Conservation (phyloP, 1,140 invertebrate genomes). For the Drosophila athabasca region DNA sequence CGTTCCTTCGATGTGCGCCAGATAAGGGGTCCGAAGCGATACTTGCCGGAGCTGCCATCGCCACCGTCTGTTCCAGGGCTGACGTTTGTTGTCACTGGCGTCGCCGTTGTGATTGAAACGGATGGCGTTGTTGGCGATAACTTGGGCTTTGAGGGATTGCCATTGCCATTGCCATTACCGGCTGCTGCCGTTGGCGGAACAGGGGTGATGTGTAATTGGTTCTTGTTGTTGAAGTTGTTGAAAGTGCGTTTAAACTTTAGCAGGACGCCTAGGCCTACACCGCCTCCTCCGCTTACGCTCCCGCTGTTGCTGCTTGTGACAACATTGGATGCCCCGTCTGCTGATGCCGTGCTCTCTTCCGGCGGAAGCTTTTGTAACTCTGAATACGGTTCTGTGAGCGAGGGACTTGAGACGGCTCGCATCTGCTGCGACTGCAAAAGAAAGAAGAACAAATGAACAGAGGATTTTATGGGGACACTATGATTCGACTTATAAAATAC, state of each 20-base stretch:
- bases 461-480: too few species aligned
- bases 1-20: slow-evolving; percentile 90
- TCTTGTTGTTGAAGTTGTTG: slow-evolving; percentile 83
- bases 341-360: slow-evolving; percentile 14
- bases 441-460: background rate
- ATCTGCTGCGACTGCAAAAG: slow-evolving; percentile 75
- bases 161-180: background rate
- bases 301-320: slow-evolving; percentile 1
- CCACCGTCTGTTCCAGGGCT: slow-evolving; percentile 10
- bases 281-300: background rate
- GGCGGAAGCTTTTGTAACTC: slow-evolving; percentile 7
- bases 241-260: slow-evolving; percentile 90
- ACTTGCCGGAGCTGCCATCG: slow-evolving; percentile 56
- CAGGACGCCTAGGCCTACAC: slow-evolving; percentile 84
- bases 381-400: slow-evolving; percentile 47
- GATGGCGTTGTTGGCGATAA: slow-evolving; percentile 82
- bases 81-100: background rate
- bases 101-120: slow-evolving; percentile 45
- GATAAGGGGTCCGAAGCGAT: slow-evolving; percentile 88
- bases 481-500: too few species aligned
- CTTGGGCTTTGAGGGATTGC: slow-evolving; percentile 22
- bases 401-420: slow-evolving; percentile 79
- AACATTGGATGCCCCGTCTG: background rate
- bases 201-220: slow-evolving; percentile 60
- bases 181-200: slow-evolving; percentile 34